These are phyloP conservation scores for Chaetura pelagica DNA, from an alignment of 2,113 vertebrate species.

Conservation along the genomic window DNA sequence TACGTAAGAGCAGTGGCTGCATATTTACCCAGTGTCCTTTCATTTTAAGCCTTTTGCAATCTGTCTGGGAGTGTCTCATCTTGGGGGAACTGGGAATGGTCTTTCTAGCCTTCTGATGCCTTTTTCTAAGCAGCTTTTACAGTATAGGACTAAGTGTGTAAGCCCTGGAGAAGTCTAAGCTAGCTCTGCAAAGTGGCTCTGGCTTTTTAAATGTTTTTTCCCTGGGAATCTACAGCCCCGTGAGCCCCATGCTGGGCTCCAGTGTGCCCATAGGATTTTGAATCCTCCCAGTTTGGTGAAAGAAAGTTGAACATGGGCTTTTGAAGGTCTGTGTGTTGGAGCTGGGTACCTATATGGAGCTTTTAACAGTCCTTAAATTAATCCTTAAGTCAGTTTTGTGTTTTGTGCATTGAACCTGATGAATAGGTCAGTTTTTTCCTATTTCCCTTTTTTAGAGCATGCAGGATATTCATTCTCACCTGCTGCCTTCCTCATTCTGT, in stretches of 20 bases:
- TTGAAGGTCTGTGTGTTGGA: neutral
- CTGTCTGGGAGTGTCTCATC: neutral
- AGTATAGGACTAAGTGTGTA: neutral
- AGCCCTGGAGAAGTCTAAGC: neutral
- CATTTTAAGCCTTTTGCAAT: neutral
- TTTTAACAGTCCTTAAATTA: neutral
- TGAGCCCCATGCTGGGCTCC: neutral
- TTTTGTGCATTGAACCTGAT: neutral
- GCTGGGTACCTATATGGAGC: neutral
- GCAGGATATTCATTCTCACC: neutral
- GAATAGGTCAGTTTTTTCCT: neutral
- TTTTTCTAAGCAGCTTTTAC: neutral
- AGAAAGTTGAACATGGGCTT: neutral
- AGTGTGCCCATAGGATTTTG: neutral
- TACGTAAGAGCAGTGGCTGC: neutral
- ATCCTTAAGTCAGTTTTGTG: neutral
- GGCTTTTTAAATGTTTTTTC: accelerated
- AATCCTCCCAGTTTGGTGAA: neutral
- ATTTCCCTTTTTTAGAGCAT: neutral
- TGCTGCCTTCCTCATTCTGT: neutral
- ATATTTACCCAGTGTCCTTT: neutral
- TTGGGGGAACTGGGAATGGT: neutral
- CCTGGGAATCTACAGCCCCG: neutral
- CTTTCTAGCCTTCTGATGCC: neutral
- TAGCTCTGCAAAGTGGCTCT: neutral